Evolutionary conservation across 2,113 vertebrate genomes (phyloP).

Genomic region (Tretioscincus oriximinensis): DNA sequence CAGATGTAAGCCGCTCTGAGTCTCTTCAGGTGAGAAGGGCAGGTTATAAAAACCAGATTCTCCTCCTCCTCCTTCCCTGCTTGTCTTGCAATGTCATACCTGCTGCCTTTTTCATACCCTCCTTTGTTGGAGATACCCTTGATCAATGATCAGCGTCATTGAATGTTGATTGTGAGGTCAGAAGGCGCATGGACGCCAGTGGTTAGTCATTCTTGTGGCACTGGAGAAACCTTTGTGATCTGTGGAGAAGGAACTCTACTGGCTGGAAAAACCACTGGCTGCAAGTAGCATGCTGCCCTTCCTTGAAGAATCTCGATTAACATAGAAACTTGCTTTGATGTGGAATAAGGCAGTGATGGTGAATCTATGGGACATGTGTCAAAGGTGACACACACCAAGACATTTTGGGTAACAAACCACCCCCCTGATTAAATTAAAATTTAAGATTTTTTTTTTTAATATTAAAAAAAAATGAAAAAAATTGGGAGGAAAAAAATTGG

Average conservation of each 20-base stretch:
- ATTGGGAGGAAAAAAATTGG: too few relatives aligned
- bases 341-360: too few relatives aligned
- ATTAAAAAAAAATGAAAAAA: too few relatives aligned
- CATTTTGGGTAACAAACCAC: too few relatives aligned
- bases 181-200: neutral
- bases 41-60: too few relatives aligned
- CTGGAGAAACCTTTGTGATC: neutral
- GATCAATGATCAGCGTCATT: neutral
- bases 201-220: neutral
- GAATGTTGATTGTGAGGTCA: neutral
- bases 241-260: neutral
- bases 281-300: neutral
- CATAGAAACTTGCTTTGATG: neutral
- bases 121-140: neutral
- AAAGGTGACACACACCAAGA: too few relatives aligned
- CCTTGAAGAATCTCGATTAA: neutral
- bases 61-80: neutral
- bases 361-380: too few relatives aligned
- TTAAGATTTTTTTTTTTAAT: too few relatives aligned
- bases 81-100: neutral
- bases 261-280: neutral
- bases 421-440: too few relatives aligned
- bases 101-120: neutral
- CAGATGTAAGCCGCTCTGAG: too few relatives aligned
- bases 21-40: too few relatives aligned